phyloP scores from a whole-genome alignment of 2,888 invertebrate genomes.

The Laothoe populi region DNA sequence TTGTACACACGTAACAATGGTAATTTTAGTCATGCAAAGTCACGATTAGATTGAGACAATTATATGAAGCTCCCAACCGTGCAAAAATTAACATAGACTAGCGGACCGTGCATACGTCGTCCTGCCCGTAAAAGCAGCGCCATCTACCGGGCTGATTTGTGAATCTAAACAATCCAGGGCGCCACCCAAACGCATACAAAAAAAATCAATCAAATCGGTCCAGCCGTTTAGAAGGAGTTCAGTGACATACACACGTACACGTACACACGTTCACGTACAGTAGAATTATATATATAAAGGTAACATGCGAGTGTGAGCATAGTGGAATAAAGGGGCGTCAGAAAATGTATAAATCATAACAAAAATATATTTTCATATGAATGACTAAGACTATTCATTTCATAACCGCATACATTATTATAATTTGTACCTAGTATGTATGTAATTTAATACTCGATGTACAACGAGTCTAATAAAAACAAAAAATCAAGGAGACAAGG shows the following conservation, averaged over 20 bases:
- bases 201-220: too few species aligned
- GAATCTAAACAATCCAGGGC: too few species aligned
- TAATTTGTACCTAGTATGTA: too few species aligned
- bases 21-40: neutral
- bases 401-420: neutral
- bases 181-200: too few species aligned
- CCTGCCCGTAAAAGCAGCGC: too few species aligned
- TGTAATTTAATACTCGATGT: neutral
- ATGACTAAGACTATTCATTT: neutral
- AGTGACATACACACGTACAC: too few species aligned
- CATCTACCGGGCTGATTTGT: too few species aligned
- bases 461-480: neutral
- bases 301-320: neutral
- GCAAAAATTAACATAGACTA: neutral
- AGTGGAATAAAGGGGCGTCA: neutral
- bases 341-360: neutral
- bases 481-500: neutral
- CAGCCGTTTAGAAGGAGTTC: too few species aligned
- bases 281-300: too few species aligned
- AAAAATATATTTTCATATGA: neutral
- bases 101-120: too few species aligned
- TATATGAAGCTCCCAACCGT: constrained; percentile 1
- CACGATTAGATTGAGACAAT: neutral
- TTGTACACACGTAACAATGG: neutral
- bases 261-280: too few species aligned